Conservation (phyloP, 1,140 invertebrate species). For the Agraylea sexmaculata region DNA sequence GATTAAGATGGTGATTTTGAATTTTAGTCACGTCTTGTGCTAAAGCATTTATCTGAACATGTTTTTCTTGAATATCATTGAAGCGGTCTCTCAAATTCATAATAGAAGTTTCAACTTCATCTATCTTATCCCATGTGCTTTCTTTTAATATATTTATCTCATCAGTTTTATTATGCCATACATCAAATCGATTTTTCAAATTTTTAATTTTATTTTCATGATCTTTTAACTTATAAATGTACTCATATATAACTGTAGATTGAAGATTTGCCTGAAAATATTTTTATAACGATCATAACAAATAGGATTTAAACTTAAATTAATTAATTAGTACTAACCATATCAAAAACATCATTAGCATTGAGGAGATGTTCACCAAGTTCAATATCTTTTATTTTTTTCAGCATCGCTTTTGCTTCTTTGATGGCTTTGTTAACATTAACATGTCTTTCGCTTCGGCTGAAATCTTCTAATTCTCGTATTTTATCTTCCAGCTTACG, state of each 20-base stretch:
- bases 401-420: conserved; percentile 44
- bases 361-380: conserved; percentile 33
- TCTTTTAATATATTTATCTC: conserved; percentile 28
- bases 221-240: conserved; percentile 36
- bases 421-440: conserved; percentile 46
- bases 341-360: conserved; percentile 38
- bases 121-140: conserved; percentile 32
- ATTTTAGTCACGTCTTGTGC: conserved; percentile 5
- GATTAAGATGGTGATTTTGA: conserved; percentile 12
- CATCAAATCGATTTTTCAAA: conserved; percentile 30
- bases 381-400: conserved; percentile 41
- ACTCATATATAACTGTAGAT: conserved; percentile 32
- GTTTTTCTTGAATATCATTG: conserved; percentile 8
- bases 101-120: conserved; percentile 29
- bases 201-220: conserved; percentile 27
- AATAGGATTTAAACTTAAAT: neutral
- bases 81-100: conserved; percentile 21
- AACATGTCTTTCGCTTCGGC: conserved; percentile 42
- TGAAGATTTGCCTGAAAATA: conserved; percentile 30
- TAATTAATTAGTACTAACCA: too few species aligned
- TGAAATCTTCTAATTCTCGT: conserved; percentile 39
- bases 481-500: conserved; percentile 27
- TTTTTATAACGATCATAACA: neutral
- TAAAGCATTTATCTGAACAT: conserved; percentile 10
- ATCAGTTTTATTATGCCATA: conserved; percentile 33